Base-by-base conservation (phyloP, 2,888 invertebrate genomes). In the Frankliniella intonsa region DNA sequence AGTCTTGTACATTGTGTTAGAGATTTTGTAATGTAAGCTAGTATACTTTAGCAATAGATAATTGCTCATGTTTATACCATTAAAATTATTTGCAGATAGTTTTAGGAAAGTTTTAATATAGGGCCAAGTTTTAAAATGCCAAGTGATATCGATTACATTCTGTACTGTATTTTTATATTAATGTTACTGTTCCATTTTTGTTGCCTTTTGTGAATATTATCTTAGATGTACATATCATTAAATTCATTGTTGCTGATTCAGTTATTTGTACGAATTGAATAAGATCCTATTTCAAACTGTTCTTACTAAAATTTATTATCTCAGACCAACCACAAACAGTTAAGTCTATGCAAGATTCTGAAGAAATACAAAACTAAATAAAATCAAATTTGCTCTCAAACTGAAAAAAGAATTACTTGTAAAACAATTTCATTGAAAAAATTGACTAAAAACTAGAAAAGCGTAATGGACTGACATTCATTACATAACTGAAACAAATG, bases 201-300 rank as follows among this genome's bases (percentile, higher is more conserved):
- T 22, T n/a, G 22, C 25, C 22, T 25, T 76, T 25, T 76, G 69
- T 76, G 69, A 76, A 76, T 76, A 76, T 76, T 76, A 76, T 76
- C 25, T 25, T 76, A 76, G 25, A 12, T 76, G 69, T 76, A 76
- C 9, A 76, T 76, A 76, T 9, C n/a, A 5, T 38, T 38, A 3
- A 2, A 38, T 38, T 38, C 38, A 3, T 38, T 38, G 38, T 38
- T 38, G 38, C 38, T 38, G 38, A 38, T 38, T 38, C 38, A 38
- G 38, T 38, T 38, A 38, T 38, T 38, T 38, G 38, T 38, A 38
- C 5, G 38, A 5, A 38, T 38, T 38, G 38, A 38, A 38, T 38
- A 38, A 38, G 38, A 38, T 38, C 38, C 2, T 38, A 38, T 38
- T 38, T 38, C 38, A 38, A 38, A 38, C 38, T 38, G 38, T 38